These are phyloP conservation scores for Microplitis mediator DNA, from an alignment of 1,140 invertebrate genomes.

Conservation along the genomic window DNA sequence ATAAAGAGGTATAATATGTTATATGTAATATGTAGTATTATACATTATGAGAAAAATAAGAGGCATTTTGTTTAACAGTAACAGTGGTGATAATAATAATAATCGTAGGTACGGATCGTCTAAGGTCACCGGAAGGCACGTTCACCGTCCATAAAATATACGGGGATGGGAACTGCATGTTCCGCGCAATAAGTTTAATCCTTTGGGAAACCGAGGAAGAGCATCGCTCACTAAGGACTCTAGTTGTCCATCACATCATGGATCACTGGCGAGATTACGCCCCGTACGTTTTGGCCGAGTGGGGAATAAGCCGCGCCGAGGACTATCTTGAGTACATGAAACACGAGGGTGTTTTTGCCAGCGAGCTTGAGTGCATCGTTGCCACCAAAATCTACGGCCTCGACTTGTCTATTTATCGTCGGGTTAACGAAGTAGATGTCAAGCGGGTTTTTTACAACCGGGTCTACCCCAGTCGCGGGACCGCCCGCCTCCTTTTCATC, in stretches of 20 bases:
- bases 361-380: constrained; percentile 51
- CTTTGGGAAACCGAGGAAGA: constrained; percentile 51
- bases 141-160: constrained; percentile 52
- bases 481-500: constrained; percentile 48
- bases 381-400: constrained; percentile 47
- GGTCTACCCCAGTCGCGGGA: constrained; percentile 30
- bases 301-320: constrained; percentile 45
- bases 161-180: constrained; percentile 56
- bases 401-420: constrained; percentile 52
- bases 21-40: too few relatives aligned
- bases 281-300: constrained; percentile 50
- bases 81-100: too few relatives aligned
- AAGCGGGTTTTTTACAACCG: constrained; percentile 46
- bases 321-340: constrained; percentile 48
- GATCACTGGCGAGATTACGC: constrained; percentile 48
- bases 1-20: not conserved
- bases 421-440: constrained; percentile 37
- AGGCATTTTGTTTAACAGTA: too few relatives aligned
- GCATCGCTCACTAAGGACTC: constrained; percentile 41
- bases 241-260: constrained; percentile 48
- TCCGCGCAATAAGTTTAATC: constrained; percentile 51
- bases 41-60: too few relatives aligned
- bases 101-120: constrained; percentile 44
- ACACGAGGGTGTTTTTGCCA: constrained; percentile 48
- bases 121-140: constrained; percentile 44